phyloP scores from a whole-genome alignment of 2,888 invertebrate species.

The Pseudococcus jackbeardsleyi region DNA sequence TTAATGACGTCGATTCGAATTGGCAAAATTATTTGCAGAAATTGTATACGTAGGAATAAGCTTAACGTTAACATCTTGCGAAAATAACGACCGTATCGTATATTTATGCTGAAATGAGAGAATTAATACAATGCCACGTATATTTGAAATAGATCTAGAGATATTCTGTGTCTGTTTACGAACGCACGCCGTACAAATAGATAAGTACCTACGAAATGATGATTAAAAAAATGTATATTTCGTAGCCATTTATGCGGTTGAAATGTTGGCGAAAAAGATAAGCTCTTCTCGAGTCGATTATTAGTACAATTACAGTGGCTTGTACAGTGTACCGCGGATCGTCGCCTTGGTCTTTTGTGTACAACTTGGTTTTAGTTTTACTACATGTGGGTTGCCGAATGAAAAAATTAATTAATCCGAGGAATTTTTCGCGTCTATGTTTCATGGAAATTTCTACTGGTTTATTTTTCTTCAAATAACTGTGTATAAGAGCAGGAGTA shows the following conservation, averaged over 20 bases:
- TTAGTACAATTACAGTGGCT: conserved; percentile 17
- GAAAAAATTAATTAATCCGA: conserved; percentile 27
- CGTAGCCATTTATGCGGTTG: not conserved
- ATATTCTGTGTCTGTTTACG: not conserved
- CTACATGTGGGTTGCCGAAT: conserved; percentile 10
- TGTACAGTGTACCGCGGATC: not conserved
- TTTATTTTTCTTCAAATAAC: not conserved
- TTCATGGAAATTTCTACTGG: not conserved
- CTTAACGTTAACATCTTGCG: too few relatives aligned
- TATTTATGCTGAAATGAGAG: too few relatives aligned
- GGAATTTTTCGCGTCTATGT: not conserved
- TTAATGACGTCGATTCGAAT: not conserved
- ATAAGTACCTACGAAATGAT: not conserved
- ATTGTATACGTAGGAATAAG: not conserved
- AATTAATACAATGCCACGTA: too few relatives aligned
- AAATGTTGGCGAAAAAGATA: conserved; percentile 35
- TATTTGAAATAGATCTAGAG: too few relatives aligned
- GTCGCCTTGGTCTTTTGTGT: not conserved
- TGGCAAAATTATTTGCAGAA: not conserved
- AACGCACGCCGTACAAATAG: not conserved
- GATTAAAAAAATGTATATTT: not conserved
- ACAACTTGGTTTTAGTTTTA: not conserved
- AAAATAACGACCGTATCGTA: not conserved
- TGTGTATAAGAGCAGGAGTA: too few relatives aligned
- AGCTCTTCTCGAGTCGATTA: conserved; percentile 33